Conservation (phyloP, 2,888 invertebrate genomes). For the Metallyticus violacea region DNA sequence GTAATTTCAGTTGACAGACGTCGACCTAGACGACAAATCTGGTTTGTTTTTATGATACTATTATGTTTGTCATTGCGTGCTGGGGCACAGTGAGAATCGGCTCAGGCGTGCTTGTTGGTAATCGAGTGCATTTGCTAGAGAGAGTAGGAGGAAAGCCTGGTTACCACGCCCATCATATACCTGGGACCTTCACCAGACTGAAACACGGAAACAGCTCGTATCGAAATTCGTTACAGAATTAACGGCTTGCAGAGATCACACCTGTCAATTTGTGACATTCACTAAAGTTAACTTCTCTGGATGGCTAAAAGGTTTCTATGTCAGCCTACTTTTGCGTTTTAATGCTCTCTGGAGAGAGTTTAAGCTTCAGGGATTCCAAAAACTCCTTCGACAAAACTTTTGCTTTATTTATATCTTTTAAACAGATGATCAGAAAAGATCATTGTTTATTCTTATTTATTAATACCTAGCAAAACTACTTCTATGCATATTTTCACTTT, state of each 20-base stretch:
- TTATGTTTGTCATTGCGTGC: neutral
- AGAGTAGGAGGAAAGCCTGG: neutral
- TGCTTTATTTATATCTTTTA: too few relatives aligned
- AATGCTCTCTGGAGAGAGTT: too few relatives aligned
- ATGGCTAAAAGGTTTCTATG: neutral
- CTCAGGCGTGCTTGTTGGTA: neutral
- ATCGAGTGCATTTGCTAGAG: too few relatives aligned
- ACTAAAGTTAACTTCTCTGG: neutral
- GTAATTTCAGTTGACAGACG: neutral
- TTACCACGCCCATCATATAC: neutral
- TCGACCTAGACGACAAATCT: neutral
- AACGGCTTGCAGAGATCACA: neutral
- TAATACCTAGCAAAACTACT: too few relatives aligned
- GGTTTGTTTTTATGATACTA: neutral
- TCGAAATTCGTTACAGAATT: neutral
- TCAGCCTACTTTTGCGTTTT: neutral
- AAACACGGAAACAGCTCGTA: neutral
- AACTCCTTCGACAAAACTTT: too few relatives aligned
- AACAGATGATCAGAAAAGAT: too few relatives aligned
- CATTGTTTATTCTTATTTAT: too few relatives aligned
- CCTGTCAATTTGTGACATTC: neutral
- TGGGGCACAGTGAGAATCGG: too few relatives aligned
- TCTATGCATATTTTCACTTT: too few relatives aligned
- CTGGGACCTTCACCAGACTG: neutral
- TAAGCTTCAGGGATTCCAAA: too few relatives aligned